Percentiles rank a stretch among this genome's conserved stretches.
phyloP scores from a whole-genome alignment of 92 coral and sea anemone species.

The Phymanthus crucifer region DNA sequence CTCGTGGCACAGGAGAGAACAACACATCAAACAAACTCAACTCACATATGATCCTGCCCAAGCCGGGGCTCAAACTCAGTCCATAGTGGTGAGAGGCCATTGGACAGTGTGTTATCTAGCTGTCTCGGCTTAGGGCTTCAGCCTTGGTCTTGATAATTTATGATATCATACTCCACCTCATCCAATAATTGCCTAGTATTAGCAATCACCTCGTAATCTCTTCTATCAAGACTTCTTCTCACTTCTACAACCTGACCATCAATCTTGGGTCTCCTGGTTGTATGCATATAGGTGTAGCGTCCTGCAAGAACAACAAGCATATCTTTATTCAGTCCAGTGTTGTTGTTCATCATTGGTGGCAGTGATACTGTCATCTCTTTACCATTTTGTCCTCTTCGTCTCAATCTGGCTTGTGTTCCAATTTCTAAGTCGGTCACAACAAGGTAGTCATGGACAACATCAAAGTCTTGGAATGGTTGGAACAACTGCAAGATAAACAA shows the following conservation, averaged over 20 bases:
- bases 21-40: no score
- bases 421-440: constrained; percentile 62
- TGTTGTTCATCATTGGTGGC: no score
- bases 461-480: constrained; percentile 94
- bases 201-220: constrained; percentile 79
- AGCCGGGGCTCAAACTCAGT: no score
- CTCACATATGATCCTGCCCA: no score
- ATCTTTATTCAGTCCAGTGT: no score
- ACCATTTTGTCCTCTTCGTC: constrained; percentile 97
- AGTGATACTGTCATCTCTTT: no score
- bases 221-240: constrained; percentile 68
- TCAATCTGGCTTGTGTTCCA: constrained; percentile 81
- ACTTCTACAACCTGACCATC: constrained; percentile 86
- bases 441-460: constrained; percentile 93
- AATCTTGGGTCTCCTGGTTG: constrained; percentile 76
- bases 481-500: constrained; percentile 36
- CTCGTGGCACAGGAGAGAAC: no score
- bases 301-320: constrained; percentile 38
- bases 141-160: no score
- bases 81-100: no score
- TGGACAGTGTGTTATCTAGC: no score
- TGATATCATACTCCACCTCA: no score
- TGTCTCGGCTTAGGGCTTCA: no score
- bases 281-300: constrained; percentile 80
- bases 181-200: background rate